Base-by-base conservation (phyloP, 2,888 invertebrate species). In the Chaetogeoica ovagalla region DNA sequence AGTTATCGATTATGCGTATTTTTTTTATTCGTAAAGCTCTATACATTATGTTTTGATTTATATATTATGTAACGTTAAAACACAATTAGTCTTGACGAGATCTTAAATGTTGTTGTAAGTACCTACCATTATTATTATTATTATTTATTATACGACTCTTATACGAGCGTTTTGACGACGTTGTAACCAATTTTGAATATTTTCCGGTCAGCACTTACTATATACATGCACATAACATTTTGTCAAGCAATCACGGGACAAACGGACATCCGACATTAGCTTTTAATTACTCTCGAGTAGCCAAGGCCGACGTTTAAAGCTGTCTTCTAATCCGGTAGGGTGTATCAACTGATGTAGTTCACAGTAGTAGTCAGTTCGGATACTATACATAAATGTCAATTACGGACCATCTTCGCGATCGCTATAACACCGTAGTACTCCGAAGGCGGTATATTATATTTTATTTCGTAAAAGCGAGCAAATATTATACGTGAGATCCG, bases 221-320 rank as follows among this genome's bases (percentile, higher is more conserved):
- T 30, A 30, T 30, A 13, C 59, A 30, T 30, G 55, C 55, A 48
- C 13, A 13, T 48, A 48, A 19, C 30, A 52, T 30, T 60, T 62
- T 52, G 23, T 23, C 63, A 59, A 79, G 65, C 63, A 57, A 70
- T 43, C 69, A 71, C 52, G 8, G 63, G 21, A 2, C 23, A 23
- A 66, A 55, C 62, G 62, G 23, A 79, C 69, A 63, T 79, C 79
- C 63, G 55, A 21, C 60, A 60, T 77, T 69, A 69, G 69, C 57
- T 69, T 71, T 70, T 79, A 71, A 79, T 71, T 71, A 71, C 68
- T 68, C 59, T 68, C 13, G 9, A 17, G 30, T 57, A n/a, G 9
- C 30, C n/a, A 43, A 30, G 5, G 39, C 19, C 48, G 15, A 66
- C 39, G 23, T 66, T 43, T 23, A 55, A 37, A 39, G 17, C 52